Conservation (phyloP, 2,888 invertebrate genomes). For the Archips crataeganus region DNA sequence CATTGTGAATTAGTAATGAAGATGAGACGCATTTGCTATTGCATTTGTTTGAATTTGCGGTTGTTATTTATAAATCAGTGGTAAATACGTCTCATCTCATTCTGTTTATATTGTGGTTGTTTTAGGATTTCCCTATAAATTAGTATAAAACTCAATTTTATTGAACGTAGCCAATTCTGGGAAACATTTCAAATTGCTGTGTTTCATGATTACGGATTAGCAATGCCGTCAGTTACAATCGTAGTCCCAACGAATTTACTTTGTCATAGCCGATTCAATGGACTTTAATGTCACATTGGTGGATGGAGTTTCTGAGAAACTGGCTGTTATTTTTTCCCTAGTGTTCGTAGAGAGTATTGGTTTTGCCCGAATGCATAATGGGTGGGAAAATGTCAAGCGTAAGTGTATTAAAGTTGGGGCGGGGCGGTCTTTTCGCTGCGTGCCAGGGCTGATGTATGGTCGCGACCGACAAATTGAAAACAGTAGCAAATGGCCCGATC, state of each 20-base stretch:
- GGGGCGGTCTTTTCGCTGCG: slow-evolving; percentile 65
- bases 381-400: slow-evolving; percentile 78
- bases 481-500: slow-evolving; percentile 79
- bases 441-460: slow-evolving; percentile 76
- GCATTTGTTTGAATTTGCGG: neutral
- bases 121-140: neutral
- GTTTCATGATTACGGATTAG: slow-evolving; percentile 18
- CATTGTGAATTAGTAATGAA: neutral
- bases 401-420: slow-evolving; percentile 79
- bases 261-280: slow-evolving; percentile 16
- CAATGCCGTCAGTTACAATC: slow-evolving; percentile 21
- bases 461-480: slow-evolving; percentile 77
- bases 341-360: slow-evolving; percentile 71
- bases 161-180: neutral
- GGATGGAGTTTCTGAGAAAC: slow-evolving; percentile 53
- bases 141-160: neutral
- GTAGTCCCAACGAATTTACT: slow-evolving; percentile 1
- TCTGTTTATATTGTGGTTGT: neutral
- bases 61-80: neutral
- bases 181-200: slow-evolving; percentile 2
- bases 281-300: slow-evolving; percentile 23
- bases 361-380: slow-evolving; percentile 76
- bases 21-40: neutral
- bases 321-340: slow-evolving; percentile 55
- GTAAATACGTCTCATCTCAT: neutral